Base-by-base conservation (phyloP, 2,113 vertebrate species). In the Etheostoma spectabile region DNA sequence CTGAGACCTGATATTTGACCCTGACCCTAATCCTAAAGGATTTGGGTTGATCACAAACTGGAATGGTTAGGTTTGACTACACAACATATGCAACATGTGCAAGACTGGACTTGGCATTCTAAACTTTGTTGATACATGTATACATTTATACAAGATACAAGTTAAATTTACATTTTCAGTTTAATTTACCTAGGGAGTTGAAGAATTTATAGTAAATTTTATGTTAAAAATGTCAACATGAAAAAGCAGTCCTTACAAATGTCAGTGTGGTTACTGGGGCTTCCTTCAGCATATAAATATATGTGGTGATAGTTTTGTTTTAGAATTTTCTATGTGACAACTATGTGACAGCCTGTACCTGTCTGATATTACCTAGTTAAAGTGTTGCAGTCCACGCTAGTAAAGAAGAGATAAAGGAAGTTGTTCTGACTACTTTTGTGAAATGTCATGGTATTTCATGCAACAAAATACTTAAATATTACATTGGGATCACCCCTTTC, bases 1-100 rank as follows among this genome's bases (percentile, higher is more conserved):
- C 71, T 2, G 8, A 24, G 15, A 80, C 22, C 24, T 77, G 81
- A 66, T 38, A 35, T 59, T 11, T 69, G 71, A 79, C 82, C 64
- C 76, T 77, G 79, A 79, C 51, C 60, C 38, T 86, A 84, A 89
- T 87, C 82, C 69, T 24, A 19, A 22, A 13, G 72, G 78, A 84
- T 87, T 66, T 33, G 59, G 73, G 69, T 79, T 61, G 38, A 24
- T 80, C 65, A 60, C 8, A 27, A 19, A 71, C 77, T 38, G 55
- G 15, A 67, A 42, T 1, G 27, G 2, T 61, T n/a, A 62, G 22
- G 22, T 79, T 49, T 53, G n/a, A 75, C 48, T 67, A 61, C 49
- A 27, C 24, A 64, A 72, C 75, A 22, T 61, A 33, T 24, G 27
- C 12, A 64, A 78, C 22, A 21, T 11, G 38, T 52, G 2, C 2